A percentile compares a stretch with the other conserved stretches of the same genome.
phyloP scores from a whole-genome alignment of 1,140 invertebrate genomes.

The Bombus pascuorum region DNA sequence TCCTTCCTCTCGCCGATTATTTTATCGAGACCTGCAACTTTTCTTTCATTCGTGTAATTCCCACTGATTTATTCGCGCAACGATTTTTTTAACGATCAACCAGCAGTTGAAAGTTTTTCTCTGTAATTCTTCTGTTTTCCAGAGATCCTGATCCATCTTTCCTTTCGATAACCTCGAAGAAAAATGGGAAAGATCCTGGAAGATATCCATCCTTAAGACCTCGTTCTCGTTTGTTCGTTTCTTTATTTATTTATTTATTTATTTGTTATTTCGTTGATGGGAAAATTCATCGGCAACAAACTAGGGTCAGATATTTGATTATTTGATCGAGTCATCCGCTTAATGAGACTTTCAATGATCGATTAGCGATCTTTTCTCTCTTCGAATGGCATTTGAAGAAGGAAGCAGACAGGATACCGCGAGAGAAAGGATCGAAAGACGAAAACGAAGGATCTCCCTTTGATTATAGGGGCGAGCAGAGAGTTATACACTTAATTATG shows the following conservation, averaged over 20 bases:
- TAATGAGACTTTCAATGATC: neutral
- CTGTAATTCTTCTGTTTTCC: no score
- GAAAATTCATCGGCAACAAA: no score
- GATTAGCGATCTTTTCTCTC: neutral
- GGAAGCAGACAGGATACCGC: neutral
- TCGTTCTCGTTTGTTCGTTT: no score
- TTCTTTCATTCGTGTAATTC: neutral
- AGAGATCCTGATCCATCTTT: no score
- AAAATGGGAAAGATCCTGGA: neutral
- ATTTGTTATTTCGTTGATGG: no score
- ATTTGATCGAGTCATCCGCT: no score
- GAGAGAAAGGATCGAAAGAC: neutral
- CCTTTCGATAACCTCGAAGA: neutral
- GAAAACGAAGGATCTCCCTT: neutral
- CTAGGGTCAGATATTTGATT: no score
- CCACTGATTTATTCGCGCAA: neutral
- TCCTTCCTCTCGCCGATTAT: neutral
- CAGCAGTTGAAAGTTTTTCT: neutral
- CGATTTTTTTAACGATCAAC: neutral
- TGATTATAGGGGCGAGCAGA: slow-evolving; percentile 23
- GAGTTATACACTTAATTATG: slow-evolving; percentile 45
- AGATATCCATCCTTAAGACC: no score
- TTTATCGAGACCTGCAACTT: neutral
- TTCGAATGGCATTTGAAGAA: neutral
- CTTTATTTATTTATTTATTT: no score